Percentiles rank a stretch among this genome's conserved stretches.
Evolutionary conservation across 1,140 invertebrate genomes (phyloP).

Genomic region (Pseudomyrmex pallidus): DNA sequence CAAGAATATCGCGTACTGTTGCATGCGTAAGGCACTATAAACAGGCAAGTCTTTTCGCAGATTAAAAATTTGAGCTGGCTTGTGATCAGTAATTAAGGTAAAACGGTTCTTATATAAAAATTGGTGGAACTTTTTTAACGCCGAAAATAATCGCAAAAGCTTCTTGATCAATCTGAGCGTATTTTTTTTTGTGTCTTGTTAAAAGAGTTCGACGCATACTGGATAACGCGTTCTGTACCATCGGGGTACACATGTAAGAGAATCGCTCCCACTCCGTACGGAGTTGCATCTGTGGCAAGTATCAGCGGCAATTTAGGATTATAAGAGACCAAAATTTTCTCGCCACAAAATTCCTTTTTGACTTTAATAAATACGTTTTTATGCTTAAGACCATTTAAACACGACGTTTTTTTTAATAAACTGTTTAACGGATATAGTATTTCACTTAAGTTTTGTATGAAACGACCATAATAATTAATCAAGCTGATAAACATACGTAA

Average conservation of each 20-base stretch:
- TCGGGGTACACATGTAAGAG: constrained; percentile 79
- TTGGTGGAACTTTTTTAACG: constrained; percentile 22
- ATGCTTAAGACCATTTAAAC: constrained; percentile 64
- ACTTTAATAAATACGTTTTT: constrained; percentile 67
- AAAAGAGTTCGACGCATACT: constrained; percentile 83
- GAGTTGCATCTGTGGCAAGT: constrained; percentile 60
- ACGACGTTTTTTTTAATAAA: constrained; percentile 1
- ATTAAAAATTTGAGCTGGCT: constrained; percentile 60
- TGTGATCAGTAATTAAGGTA: constrained; percentile 79
- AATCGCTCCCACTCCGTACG: constrained; percentile 67
- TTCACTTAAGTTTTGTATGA: background rate
- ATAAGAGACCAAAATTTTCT: constrained; percentile 64
- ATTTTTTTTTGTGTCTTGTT: constrained; percentile 81
- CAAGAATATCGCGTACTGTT: background rate
- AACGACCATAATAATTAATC: background rate
- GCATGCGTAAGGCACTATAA: background rate
- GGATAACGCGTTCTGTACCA: constrained; percentile 79
- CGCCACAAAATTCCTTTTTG: constrained; percentile 68
- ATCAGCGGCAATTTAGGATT: constrained; percentile 61
- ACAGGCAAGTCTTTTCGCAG: background rate
- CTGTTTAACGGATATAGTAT: constrained; percentile 8
- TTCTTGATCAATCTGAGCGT: constrained; percentile 76
- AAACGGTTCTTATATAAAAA: constrained; percentile 63
- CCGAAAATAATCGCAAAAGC: constrained; percentile 19
- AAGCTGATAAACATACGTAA: background rate